Conservation (phyloP, 2,797 vertebrate species). For the Acrossocheilus wenchowensis region DNA sequence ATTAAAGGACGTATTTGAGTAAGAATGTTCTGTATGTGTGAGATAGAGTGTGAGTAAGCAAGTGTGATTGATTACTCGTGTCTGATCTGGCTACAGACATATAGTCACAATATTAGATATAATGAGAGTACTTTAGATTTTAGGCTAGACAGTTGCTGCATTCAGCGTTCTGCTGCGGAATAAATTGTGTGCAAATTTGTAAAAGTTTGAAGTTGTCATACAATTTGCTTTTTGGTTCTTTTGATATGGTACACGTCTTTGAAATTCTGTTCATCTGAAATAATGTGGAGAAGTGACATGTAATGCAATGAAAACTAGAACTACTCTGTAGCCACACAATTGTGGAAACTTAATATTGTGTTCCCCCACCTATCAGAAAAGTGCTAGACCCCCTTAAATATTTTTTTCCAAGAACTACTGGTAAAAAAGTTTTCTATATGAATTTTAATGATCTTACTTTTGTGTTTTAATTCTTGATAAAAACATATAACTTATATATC, state of each 20-base stretch:
- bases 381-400: neutral
- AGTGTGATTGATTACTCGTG: neutral
- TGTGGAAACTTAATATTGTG: neutral
- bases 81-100: neutral
- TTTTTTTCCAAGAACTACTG: no score
- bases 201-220: neutral
- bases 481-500: no score
- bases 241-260: neutral
- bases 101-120: neutral
- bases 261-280: neutral
- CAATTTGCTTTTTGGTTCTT: neutral
- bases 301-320: neutral
- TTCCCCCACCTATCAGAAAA: neutral
- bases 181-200: neutral
- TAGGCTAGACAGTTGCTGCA: neutral
- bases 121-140: slow-evolving; percentile 1
- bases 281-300: neutral
- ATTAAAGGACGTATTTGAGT: neutral
- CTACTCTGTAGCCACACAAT: neutral
- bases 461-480: neutral
- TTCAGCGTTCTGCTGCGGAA: neutral
- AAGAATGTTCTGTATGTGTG: neutral
- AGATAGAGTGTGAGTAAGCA: neutral
- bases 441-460: neutral
- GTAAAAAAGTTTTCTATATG: neutral